Conservation (phyloP, 2,797 vertebrate species). For the Cyprinella venusta region DNA sequence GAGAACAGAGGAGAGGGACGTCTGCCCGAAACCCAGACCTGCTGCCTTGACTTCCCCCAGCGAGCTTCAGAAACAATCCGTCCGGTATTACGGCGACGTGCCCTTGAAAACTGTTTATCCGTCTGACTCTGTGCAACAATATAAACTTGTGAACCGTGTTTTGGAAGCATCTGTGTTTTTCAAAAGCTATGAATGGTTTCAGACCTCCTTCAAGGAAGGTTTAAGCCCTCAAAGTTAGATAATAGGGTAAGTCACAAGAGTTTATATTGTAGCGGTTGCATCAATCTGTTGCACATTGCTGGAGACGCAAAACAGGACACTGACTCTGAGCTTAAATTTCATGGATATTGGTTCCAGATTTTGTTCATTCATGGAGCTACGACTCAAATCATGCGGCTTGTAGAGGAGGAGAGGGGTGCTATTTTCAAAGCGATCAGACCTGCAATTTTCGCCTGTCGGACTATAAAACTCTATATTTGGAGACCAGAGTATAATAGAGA, state of each 20-base stretch:
- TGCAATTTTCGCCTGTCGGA: background rate
- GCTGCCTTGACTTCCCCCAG: slow-evolving; percentile 62
- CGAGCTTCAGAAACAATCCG: slow-evolving; percentile 62
- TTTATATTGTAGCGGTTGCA: slow-evolving; percentile 43
- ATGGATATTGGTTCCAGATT: slow-evolving; percentile 38
- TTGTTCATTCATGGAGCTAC: slow-evolving; percentile 10
- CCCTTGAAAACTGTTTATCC: slow-evolving; percentile 67
- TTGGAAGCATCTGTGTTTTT: slow-evolving; percentile 70
- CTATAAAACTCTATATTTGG: background rate
- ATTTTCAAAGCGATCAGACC: background rate
- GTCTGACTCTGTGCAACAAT: slow-evolving; percentile 71
- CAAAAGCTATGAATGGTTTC: slow-evolving; percentile 48
- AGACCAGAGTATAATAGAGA: background rate
- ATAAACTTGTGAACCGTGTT: slow-evolving; percentile 70
- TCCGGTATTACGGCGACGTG: slow-evolving; percentile 60
- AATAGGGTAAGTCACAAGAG: slow-evolving; percentile 39
- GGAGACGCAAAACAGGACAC: slow-evolving; percentile 74
- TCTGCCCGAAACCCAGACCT: slow-evolving; percentile 68
- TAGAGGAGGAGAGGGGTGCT: background rate
- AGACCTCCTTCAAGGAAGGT: slow-evolving; percentile 40
- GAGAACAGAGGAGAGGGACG: slow-evolving; percentile 61
- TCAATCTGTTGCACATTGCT: slow-evolving; percentile 42
- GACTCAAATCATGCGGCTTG: background rate
- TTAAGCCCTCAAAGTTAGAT: slow-evolving; percentile 39
- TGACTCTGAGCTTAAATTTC: slow-evolving; percentile 67